phyloP scores from a whole-genome alignment of 2,797 vertebrate genomes.

The Pipistrellus pygmaeus region DNA sequence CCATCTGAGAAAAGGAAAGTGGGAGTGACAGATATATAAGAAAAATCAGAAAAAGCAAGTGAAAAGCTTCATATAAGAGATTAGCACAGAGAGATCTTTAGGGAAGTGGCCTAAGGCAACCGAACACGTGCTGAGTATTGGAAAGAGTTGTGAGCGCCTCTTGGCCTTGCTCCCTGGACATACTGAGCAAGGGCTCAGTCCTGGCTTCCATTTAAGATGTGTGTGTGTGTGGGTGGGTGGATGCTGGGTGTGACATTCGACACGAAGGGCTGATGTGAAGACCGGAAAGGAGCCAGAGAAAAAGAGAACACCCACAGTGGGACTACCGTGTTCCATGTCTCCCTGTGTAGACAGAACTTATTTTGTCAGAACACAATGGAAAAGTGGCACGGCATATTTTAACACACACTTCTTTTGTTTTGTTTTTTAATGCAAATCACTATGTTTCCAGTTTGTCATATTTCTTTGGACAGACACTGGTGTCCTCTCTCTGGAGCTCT shows the following conservation, averaged over 20 bases:
- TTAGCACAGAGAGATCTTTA: background rate
- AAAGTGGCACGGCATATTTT: fast-evolving
- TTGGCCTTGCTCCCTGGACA: fast-evolving
- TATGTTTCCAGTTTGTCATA: background rate
- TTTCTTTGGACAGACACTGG: background rate
- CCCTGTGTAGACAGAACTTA: background rate
- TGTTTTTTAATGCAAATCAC: background rate
- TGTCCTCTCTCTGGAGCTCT: background rate
- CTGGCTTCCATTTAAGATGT: too few relatives aligned
- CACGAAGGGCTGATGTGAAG: background rate
- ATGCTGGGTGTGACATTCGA: background rate
- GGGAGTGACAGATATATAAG: background rate
- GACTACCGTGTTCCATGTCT: fast-evolving
- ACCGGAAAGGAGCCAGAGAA: background rate
- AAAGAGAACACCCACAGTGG: fast-evolving
- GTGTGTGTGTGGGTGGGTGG: too few relatives aligned
- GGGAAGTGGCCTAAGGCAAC: fast-evolving
- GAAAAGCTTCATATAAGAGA: background rate
- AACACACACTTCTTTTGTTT: background rate
- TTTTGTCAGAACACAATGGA: background rate
- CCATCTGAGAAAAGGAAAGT: fast-evolving
- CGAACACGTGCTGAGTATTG: fast-evolving
- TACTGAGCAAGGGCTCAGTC: fast-evolving
- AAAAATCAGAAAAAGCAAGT: background rate
- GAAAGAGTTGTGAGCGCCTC: fast-evolving